Percentiles rank a stretch among this genome's conserved stretches.
These are phyloP conservation scores for Gallinago stenura DNA, from an alignment of 2,797 vertebrate species.

Conservation along the genomic window DNA sequence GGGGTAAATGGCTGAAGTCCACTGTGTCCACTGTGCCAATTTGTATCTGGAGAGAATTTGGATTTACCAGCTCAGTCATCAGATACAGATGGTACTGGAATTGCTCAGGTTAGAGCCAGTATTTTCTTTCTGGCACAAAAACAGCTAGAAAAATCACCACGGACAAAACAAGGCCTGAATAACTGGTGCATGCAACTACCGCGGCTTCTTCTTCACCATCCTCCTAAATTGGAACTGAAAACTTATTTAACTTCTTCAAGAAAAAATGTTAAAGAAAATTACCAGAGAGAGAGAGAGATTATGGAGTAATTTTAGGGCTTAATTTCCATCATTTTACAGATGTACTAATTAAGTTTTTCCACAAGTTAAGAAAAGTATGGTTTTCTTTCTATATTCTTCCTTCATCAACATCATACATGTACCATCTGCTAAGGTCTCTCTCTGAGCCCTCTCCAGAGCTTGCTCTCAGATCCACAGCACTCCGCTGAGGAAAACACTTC, in stretches of 20 bases:
- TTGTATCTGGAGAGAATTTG: neutral
- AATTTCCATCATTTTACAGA: neutral
- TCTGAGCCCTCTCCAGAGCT: neutral
- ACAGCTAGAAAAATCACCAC: neutral
- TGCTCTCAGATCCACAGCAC: neutral
- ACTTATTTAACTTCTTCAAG: neutral
- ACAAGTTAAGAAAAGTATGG: neutral
- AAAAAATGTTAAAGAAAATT: neutral
- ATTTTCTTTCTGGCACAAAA: slow-evolving; percentile 25
- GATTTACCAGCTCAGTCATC: neutral
- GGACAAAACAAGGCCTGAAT: neutral
- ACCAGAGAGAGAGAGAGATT: neutral
- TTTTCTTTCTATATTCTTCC: neutral
- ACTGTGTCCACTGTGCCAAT: neutral
- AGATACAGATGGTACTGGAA: neutral
- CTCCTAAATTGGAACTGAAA: neutral
- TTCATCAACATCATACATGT: neutral
- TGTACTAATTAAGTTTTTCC: neutral
- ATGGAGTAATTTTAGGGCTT: neutral
- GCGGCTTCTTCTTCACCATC: neutral
- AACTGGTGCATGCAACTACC: neutral
- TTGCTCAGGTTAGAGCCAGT: neutral
- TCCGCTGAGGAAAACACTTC: neutral
- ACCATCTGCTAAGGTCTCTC: neutral
- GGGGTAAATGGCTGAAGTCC: neutral